A percentile compares a stretch with the other conserved stretches of the same genome.
Conservation (phyloP, 2,797 vertebrate species). For the Synaphobranchus kaupii region DNA sequence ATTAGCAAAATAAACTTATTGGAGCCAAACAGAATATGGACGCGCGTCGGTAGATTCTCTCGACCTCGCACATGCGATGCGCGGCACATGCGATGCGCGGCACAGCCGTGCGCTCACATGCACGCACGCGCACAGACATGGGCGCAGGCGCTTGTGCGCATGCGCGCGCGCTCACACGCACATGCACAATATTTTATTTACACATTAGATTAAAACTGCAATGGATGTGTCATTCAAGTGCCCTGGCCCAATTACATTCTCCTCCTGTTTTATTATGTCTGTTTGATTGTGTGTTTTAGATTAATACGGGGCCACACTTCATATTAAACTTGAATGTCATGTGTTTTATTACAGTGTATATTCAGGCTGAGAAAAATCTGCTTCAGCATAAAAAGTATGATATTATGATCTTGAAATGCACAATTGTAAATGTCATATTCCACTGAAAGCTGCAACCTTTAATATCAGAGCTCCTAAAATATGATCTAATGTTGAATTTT, state of each 20-base stretch:
- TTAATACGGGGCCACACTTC: constrained; percentile 59
- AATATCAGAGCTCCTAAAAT: constrained; percentile 55
- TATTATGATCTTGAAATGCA: constrained; percentile 54
- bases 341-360: constrained; percentile 70
- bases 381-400: constrained; percentile 16
- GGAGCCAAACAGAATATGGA: background rate
- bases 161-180: constrained; percentile 27
- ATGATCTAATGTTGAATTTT: constrained; percentile 61
- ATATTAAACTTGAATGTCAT: constrained; percentile 75
- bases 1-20: constrained; percentile 14
- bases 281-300: constrained; percentile 47
- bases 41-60: background rate
- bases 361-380: constrained; percentile 38
- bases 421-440: constrained; percentile 69
- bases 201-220: constrained; percentile 43
- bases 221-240: constrained; percentile 39
- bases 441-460: constrained; percentile 63
- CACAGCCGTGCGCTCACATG: background rate
- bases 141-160: constrained; percentile 11
- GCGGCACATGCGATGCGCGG: too few relatives aligned
- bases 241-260: constrained; percentile 1
- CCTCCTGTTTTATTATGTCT: constrained; percentile 51
- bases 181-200: constrained; percentile 29
- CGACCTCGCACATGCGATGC: background rate
- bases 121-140: constrained; percentile 19